These are phyloP conservation scores for Penaeus chinensis DNA, from an alignment of 1,140 invertebrate species.

Conservation along the genomic window DNA sequence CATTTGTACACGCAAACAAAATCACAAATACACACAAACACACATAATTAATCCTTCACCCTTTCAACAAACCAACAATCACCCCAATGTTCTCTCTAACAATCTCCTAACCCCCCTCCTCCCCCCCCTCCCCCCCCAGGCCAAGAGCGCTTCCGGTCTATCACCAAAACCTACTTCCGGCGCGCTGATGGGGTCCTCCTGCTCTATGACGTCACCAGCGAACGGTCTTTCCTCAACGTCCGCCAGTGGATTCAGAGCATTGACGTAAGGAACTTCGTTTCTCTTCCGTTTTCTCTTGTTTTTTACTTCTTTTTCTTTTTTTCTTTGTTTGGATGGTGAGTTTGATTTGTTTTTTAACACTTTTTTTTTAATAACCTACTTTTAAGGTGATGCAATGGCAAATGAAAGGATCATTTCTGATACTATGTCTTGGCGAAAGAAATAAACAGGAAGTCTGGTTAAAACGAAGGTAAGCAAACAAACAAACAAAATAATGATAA, in stretches of 20 bases:
- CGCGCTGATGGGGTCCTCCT: constrained; percentile 78
- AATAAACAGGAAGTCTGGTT: too few species aligned
- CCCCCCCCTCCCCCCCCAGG: constrained; percentile 66
- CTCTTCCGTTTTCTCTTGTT: not conserved
- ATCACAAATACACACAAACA: not conserved
- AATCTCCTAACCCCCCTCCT: not conserved
- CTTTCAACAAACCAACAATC: too few species aligned
- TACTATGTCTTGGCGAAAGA: too few species aligned
- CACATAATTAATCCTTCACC: not conserved
- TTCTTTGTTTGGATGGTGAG: too few species aligned
- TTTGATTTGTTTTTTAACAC: too few species aligned
- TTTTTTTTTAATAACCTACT: too few species aligned
- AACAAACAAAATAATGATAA: too few species aligned
- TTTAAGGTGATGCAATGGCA: too few species aligned
- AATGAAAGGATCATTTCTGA: too few species aligned
- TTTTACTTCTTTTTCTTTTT: not conserved
- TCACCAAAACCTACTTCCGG: constrained; percentile 79
- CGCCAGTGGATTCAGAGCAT: constrained; percentile 76
- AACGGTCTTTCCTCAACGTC: constrained; percentile 75
- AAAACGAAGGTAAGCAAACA: too few species aligned
- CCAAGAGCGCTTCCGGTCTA: constrained; percentile 74
- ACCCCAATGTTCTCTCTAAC: not conserved
- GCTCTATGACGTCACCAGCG: constrained; percentile 78
- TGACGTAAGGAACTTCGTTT: constrained; percentile 68
- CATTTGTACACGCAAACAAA: not conserved